These are phyloP conservation scores for Dendropsophus ebraccatus DNA, from an alignment of 2,113 vertebrate genomes.

Conservation along the genomic window DNA sequence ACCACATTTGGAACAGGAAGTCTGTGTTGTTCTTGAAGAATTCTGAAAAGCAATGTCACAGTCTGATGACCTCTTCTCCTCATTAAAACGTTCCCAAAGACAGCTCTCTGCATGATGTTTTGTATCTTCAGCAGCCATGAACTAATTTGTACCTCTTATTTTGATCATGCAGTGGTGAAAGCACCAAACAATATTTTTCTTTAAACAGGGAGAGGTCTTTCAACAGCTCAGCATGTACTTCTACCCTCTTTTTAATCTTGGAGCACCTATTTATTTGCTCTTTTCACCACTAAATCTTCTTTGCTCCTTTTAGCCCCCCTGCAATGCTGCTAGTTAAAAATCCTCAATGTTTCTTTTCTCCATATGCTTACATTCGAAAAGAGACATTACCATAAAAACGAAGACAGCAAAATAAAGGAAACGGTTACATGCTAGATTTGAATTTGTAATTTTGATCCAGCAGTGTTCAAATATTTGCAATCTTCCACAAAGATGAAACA, in stretches of 20 bases:
- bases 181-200: conserved; percentile 87
- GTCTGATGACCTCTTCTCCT: conserved; percentile 90
- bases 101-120: conserved; percentile 90
- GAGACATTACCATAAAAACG: conserved; percentile 82
- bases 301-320: conserved; percentile 83
- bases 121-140: conserved; percentile 85
- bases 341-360: conserved; percentile 78
- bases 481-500: conserved; percentile 37
- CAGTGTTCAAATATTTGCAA: conserved; percentile 52
- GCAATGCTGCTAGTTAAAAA: conserved; percentile 82
- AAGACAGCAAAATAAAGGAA: conserved; percentile 71
- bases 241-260: conserved; percentile 91
- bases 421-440: conserved; percentile 71
- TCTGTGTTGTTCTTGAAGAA: conserved; percentile 90
- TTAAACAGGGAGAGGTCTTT: conserved; percentile 86
- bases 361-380: conserved; percentile 83
- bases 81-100: conserved; percentile 98
- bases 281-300: conserved; percentile 89
- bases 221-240: conserved; percentile 85
- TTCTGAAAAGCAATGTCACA: conserved; percentile 90
- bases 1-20: conserved; percentile 88
- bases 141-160: conserved; percentile 93
- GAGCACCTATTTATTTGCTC: conserved; percentile 97
- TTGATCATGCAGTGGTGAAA: conserved; percentile 89
- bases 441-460: conserved; percentile 75